Base-by-base conservation (phyloP, 1,140 invertebrate genomes). In the Pseudomyrmex cubaensis region DNA sequence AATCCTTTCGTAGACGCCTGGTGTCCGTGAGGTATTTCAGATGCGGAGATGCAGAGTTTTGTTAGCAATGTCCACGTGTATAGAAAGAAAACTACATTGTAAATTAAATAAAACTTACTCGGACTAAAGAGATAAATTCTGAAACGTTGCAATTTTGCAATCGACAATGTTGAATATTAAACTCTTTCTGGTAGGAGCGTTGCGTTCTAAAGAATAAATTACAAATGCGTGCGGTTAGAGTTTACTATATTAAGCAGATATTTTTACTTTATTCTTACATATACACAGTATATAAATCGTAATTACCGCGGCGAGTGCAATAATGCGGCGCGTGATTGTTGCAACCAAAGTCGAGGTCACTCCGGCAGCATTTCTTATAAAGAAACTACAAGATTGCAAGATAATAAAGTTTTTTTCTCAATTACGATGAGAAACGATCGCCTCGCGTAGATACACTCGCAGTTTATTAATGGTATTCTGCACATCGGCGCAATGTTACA, bases 341-440 rank as follows among this genome's bases (percentile, higher is more conserved):
- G 66, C 75, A 20, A 82, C 63, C 87, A 89, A 89, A 88, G 87
- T 89, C 87, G 87, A 86, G 87, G 87, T 52, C 87, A 13, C n/a
- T 13, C 54, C 35, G 35, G 78, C 87, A 63, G 83, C 70, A 82
- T 64, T 89, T 84, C 84, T 75, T 52, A 25, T 67, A 67, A 69
- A 88, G 86, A 86, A 88, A 88, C 77, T 46, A 57, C 44, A 35
- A 35, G 70, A 50, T 20, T 25, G 17, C 62, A 46, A 20, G 56
- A 80, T 80, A 80, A 80, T 70, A 59, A 80, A 61, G 76, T 64
- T 83, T 66, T 66, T 73, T 82, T 59, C 67, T 15, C 1, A 59
- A 12, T 46, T 10, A 17, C 66, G 70, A 87, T 75, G 80, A 87
- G 82, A 86, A 84, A 87, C 82, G 66, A 54, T 46, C n/a, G 25